phyloP scores from a whole-genome alignment of 2,888 invertebrate genomes.

The Stenichneumon culpator region DNA sequence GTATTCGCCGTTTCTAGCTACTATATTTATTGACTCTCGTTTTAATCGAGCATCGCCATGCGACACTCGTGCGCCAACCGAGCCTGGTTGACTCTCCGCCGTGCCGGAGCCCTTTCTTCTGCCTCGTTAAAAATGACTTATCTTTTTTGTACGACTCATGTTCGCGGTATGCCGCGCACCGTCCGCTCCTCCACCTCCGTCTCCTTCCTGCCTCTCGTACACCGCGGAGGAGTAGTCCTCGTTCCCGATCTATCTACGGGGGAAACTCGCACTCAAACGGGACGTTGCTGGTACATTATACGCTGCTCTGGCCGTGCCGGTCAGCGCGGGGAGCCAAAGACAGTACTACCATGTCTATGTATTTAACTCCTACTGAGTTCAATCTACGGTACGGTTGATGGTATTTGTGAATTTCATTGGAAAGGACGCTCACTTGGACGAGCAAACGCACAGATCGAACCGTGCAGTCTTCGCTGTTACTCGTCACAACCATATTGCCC shows the following conservation, averaged over 20 bases:
- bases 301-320: conserved; percentile 26
- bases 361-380: background rate
- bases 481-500: background rate
- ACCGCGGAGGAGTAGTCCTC: conserved; percentile 34
- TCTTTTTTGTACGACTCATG: conserved; percentile 71
- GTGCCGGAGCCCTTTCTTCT: conserved; percentile 65
- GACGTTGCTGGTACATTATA: conserved; percentile 36
- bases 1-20: conserved; percentile 55
- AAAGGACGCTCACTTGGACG: background rate
- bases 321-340: conserved; percentile 8
- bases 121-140: conserved; percentile 80
- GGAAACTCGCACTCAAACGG: conserved; percentile 52
- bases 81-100: conserved; percentile 48
- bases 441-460: background rate
- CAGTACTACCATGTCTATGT: conserved; percentile 30
- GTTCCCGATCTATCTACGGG: conserved; percentile 62
- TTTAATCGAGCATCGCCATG: conserved; percentile 65
- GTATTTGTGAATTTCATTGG: conserved; percentile 10
- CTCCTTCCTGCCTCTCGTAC: conserved; percentile 43
- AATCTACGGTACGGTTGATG: background rate
- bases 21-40: conserved; percentile 65
- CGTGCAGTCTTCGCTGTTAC: background rate
- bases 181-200: conserved; percentile 26
- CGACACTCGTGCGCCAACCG: conserved; percentile 60
- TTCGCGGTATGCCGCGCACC: conserved; percentile 69